Evolutionary conservation across 1,140 invertebrate genomes (phyloP).

Genomic region (Augochlora pura): DNA sequence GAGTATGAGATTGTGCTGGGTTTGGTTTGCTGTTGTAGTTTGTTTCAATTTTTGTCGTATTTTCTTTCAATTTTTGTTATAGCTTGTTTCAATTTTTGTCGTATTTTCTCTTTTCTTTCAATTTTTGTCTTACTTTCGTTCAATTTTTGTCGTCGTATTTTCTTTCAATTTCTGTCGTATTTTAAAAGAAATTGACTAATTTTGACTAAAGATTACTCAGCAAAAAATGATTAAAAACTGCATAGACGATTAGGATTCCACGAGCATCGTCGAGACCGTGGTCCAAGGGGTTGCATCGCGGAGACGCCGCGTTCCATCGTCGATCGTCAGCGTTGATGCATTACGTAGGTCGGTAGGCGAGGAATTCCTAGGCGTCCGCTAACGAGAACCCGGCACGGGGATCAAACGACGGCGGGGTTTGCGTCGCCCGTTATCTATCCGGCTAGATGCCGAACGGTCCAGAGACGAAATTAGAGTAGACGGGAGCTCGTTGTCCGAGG

Average conservation of each 20-base stretch:
- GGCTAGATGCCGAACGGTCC: constrained; percentile 56
- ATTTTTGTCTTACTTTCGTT: too few species aligned
- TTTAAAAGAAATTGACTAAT: too few species aligned
- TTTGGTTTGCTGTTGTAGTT: too few species aligned
- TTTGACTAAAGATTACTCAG: too few species aligned
- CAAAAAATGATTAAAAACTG: not conserved
- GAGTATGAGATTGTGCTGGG: too few species aligned
- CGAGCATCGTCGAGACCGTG: not conserved
- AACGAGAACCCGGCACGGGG: constrained; percentile 41
- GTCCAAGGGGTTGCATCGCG: not conserved
- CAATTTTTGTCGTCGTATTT: too few species aligned
- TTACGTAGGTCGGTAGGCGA: constrained; percentile 32
- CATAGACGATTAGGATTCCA: not conserved
- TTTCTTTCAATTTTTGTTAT: too few species aligned
- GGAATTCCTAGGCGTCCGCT: constrained; percentile 53
- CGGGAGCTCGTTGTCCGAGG: constrained; percentile 25
- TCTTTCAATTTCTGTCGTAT: too few species aligned
- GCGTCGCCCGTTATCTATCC: constrained; percentile 26
- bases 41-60: too few species aligned
- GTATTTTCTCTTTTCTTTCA: too few species aligned
- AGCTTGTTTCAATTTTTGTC: too few species aligned
- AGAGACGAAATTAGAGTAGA: constrained; percentile 59
- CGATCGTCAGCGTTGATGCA: constrained; percentile 58
- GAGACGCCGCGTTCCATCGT: constrained; percentile 38
- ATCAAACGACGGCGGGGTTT: constrained; percentile 51